Percentiles rank a stretch among this genome's conserved stretches.
Evolutionary conservation across 2,797 vertebrate species (phyloP).

Genomic region (Micromesistius poutassou): DNA sequence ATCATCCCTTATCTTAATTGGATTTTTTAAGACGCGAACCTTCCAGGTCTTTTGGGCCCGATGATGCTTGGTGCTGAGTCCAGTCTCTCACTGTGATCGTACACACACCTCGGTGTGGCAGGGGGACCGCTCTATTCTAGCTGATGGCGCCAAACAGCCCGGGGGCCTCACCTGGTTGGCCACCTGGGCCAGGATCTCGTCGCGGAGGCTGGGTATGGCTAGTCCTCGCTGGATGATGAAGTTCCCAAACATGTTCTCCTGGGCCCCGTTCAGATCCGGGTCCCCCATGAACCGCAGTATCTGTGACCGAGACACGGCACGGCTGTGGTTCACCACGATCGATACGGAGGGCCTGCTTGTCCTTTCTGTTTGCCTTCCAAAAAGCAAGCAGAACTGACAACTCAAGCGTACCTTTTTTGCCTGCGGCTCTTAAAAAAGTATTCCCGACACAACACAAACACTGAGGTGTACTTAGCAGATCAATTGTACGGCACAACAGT

Average conservation of each 20-base stretch:
- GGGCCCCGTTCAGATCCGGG: slow-evolving; percentile 80
- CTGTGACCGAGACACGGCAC: slow-evolving; percentile 59
- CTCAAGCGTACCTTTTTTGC: too few species aligned
- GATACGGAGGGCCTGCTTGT: too few species aligned
- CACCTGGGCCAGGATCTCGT: slow-evolving; percentile 89
- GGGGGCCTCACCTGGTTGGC: slow-evolving; percentile 82
- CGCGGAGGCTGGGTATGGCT: slow-evolving; percentile 76
- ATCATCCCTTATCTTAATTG: background rate
- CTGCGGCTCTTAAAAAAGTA: too few species aligned
- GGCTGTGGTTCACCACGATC: background rate
- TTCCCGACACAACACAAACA: too few species aligned
- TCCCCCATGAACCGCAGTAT: slow-evolving; percentile 95
- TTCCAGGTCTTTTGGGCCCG: too few species aligned
- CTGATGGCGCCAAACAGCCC: background rate
- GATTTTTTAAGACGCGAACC: background rate
- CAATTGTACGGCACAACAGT: background rate
- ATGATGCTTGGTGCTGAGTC: too few species aligned
- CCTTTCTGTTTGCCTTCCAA: background rate
- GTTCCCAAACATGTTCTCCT: slow-evolving; percentile 90
- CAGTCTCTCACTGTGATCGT: too few species aligned
- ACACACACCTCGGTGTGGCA: background rate
- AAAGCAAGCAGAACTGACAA: background rate
- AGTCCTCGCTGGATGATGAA: slow-evolving; percentile 94
- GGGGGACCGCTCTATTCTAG: background rate
- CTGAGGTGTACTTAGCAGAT: too few species aligned